Conservation (phyloP, 1,140 invertebrate genomes). For the Periplaneta americana region DNA sequence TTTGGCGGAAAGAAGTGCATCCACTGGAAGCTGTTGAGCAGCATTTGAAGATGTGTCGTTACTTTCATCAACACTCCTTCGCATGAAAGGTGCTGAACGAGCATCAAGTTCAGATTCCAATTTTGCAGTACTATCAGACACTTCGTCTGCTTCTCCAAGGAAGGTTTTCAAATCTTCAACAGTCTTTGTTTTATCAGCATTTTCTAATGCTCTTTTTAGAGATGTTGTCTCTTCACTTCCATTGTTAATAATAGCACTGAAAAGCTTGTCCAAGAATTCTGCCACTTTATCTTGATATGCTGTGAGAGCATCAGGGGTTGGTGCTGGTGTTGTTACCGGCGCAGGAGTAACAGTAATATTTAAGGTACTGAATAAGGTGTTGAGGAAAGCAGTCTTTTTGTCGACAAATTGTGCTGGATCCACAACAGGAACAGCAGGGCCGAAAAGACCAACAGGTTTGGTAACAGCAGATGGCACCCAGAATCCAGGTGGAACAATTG, state of each 20-base stretch:
- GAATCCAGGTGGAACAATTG: slow-evolving; percentile 26
- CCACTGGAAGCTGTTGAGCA: not conserved
- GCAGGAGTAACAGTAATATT: slow-evolving; percentile 28
- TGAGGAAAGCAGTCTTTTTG: slow-evolving; percentile 35
- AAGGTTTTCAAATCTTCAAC: not conserved
- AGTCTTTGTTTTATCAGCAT: not conserved
- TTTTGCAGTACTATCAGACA: not conserved
- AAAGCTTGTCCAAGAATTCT: slow-evolving; percentile 35
- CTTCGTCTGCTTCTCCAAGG: not conserved
- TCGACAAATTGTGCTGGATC: slow-evolving; percentile 33
- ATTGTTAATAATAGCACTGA: slow-evolving; percentile 15
- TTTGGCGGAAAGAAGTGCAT: slow-evolving; percentile 27
- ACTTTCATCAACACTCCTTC: not conserved
- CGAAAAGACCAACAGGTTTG: slow-evolving; percentile 27
- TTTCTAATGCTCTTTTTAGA: not conserved
- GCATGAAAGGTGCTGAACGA: not conserved
- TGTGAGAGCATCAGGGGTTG: slow-evolving; percentile 28
- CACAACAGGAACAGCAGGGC: slow-evolving; percentile 31
- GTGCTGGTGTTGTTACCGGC: slow-evolving; percentile 22
- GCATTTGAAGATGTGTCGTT: not conserved
- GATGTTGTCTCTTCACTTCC: not conserved
- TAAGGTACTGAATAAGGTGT: slow-evolving; percentile 34
- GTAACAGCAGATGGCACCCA: slow-evolving; percentile 30
- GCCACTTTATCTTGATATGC: slow-evolving; percentile 35
- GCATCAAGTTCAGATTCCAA: not conserved